Evolutionary conservation across 2,113 vertebrate species (phyloP), one percentile per base, ranked within the genome.

Genomic region (Pterocles orientalis): DNA sequence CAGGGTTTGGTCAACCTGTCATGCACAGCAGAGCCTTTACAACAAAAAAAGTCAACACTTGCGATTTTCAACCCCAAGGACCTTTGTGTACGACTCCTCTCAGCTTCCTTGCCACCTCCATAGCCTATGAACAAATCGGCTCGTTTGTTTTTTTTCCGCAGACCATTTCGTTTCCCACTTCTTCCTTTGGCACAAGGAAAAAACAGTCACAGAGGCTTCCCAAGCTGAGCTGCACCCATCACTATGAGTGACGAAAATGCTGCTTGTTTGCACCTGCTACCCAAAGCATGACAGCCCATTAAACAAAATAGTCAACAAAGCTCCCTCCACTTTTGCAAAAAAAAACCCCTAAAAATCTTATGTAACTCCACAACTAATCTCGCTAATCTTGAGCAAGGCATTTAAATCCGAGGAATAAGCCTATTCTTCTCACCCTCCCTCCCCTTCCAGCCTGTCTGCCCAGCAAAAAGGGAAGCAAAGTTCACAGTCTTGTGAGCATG

Each of bases 361-460:
- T 13, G 56, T 77, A 97, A 96, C 65, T 53, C 54, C 41, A 20
- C 23, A 90, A 91, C 87, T 98, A 93, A 96, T 94, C 92, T 95
- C 26, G 2, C 24, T 97, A 97, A 96, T 94, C 92, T 95, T 86
- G 86, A 93, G 96, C 64, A 73, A 95, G 82, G 54, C 70, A 88
- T 93, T 87, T 91, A 88, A 97, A 97, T 93, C 87, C 41, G 9
- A 20, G 47, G 43, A 85, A 57, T 92, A 97, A 95, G 87, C 86
- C 90, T 90, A 45, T 90, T 85, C 85, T 87, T 90, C 41, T 66
- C 4, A 17, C 4, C 17, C 24, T 24, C 14, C 29, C 45, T 5
- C 31, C 36, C 50, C 25, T 24, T 31, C 64, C 77, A 70, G 50
- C n/a, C 61, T 82, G 23, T 77, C 89, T 60, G 71, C 56, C 77